phyloP scores from a whole-genome alignment of 2,113 vertebrate genomes.

The Ictalurus punctatus region DNA sequence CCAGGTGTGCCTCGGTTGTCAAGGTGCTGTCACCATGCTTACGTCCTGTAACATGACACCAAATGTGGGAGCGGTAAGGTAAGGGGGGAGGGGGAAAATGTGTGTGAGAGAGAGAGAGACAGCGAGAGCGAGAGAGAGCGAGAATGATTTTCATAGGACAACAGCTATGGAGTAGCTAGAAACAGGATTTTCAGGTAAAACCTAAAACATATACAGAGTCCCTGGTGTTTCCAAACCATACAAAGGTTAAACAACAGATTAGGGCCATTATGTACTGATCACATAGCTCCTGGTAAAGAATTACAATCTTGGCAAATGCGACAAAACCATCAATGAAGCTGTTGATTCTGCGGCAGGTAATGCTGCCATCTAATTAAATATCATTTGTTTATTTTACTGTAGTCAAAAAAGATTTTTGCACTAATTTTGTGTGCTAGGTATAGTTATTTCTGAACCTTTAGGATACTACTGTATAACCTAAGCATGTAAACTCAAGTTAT shows the following conservation, averaged over 20 bases:
- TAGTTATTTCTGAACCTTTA: not conserved
- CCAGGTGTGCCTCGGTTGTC: conserved; percentile 44
- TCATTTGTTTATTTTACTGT: not conserved
- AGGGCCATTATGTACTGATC: not conserved
- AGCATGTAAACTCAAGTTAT: not conserved
- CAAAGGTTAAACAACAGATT: not conserved
- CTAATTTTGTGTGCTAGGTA: not conserved
- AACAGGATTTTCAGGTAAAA: conserved; percentile 53
- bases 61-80: conserved; percentile 34
- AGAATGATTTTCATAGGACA: conserved; percentile 41
- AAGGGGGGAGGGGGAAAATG: conserved; percentile 33
- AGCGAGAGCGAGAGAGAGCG: conserved; percentile 24
- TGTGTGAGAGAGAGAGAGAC: conserved; percentile 13
- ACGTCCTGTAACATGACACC: conserved; percentile 51
- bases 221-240: conserved; percentile 4
- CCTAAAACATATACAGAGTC: conserved; percentile 30
- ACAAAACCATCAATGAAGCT: conserved; percentile 7
- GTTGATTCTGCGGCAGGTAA: conserved; percentile 22
- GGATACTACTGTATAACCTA: not conserved
- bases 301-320: not conserved
- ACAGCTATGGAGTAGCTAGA: conserved; percentile 19
- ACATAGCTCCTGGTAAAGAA: not conserved
- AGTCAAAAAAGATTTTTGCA: not conserved
- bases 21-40: conserved; percentile 53
- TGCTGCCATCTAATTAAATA: not conserved